These are phyloP conservation scores for Hyles vespertilio DNA, from an alignment of 1,140 invertebrate genomes.

Conservation along the genomic window DNA sequence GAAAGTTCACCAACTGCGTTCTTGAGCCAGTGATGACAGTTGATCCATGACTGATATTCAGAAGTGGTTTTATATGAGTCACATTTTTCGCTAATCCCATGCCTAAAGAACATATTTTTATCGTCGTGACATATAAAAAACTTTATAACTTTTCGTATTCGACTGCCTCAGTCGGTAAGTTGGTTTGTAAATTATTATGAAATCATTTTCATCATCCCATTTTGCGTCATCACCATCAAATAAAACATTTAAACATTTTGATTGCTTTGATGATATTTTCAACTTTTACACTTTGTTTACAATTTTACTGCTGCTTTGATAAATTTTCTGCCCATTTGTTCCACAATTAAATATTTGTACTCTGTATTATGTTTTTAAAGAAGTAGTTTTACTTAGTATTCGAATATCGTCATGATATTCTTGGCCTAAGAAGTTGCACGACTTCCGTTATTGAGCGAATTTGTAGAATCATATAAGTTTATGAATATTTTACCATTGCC, in stretches of 20 bases:
- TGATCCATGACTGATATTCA: slow-evolving; percentile 12
- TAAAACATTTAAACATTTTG: too few species aligned
- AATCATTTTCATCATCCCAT: too few species aligned
- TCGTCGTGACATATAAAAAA: too few species aligned
- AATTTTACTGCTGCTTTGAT: too few species aligned
- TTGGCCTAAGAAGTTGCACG: not conserved
- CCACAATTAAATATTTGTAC: not conserved
- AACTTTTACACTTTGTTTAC: too few species aligned
- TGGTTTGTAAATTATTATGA: too few species aligned
- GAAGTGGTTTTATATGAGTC: slow-evolving; percentile 15
- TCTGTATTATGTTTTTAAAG: not conserved
- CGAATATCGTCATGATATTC: not conserved
- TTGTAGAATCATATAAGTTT: slow-evolving; percentile 14
- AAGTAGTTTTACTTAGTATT: not conserved
- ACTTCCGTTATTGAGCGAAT: slow-evolving; percentile 17
- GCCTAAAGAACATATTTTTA: too few species aligned
- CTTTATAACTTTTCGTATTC: too few species aligned
- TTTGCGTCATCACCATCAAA: too few species aligned
- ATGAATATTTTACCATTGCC: slow-evolving; percentile 21
- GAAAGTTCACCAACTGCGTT: slow-evolving; percentile 8
- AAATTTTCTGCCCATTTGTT: too few species aligned
- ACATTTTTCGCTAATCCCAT: slow-evolving; percentile 1
- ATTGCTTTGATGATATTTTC: too few species aligned
- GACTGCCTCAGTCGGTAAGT: too few species aligned
- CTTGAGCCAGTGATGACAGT: slow-evolving; percentile 15